Conservation (phyloP, 1,140 invertebrate genomes). For the Laodelphax striatellus region DNA sequence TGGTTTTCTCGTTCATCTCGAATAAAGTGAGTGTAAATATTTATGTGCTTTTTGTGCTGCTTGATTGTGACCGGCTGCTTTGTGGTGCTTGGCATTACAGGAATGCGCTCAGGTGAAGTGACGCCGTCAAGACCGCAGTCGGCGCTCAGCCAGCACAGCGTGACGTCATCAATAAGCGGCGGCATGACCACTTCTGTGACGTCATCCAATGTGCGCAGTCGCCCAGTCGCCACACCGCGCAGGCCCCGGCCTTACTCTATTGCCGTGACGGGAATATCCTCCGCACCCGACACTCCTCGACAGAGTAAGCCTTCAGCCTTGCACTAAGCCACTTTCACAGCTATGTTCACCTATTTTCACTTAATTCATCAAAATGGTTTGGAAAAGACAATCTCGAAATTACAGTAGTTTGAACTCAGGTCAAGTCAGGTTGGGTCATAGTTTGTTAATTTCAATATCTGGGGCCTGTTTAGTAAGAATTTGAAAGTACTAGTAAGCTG, state of each 20-base stretch:
- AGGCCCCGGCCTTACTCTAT: constrained; percentile 71
- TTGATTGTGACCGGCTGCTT: neutral
- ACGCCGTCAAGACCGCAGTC: constrained; percentile 66
- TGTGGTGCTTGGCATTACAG: constrained; percentile 26
- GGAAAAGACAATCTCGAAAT: too few species aligned
- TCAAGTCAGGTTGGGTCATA: too few species aligned
- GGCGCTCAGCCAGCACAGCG: constrained; percentile 59
- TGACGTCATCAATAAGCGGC: constrained; percentile 41
- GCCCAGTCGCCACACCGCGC: constrained; percentile 41
- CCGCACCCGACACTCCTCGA: constrained; percentile 26
- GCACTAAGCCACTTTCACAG: neutral
- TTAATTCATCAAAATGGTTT: neutral
- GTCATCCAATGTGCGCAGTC: constrained; percentile 29
- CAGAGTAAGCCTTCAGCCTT: constrained; percentile 35
- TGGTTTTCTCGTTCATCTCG: too few species aligned
- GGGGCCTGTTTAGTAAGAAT: too few species aligned
- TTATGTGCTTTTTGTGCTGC: neutral
- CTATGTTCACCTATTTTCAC: neutral
- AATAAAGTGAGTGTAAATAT: too few species aligned
- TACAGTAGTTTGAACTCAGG: too few species aligned
- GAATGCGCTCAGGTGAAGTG: constrained; percentile 52
- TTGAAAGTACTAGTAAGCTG: too few species aligned
- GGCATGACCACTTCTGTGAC: constrained; percentile 25
- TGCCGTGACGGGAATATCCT: constrained; percentile 67
- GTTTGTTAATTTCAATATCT: too few species aligned